Base-by-base conservation (phyloP, 2,113 vertebrate species). In the Ceyx melanurus region DNA sequence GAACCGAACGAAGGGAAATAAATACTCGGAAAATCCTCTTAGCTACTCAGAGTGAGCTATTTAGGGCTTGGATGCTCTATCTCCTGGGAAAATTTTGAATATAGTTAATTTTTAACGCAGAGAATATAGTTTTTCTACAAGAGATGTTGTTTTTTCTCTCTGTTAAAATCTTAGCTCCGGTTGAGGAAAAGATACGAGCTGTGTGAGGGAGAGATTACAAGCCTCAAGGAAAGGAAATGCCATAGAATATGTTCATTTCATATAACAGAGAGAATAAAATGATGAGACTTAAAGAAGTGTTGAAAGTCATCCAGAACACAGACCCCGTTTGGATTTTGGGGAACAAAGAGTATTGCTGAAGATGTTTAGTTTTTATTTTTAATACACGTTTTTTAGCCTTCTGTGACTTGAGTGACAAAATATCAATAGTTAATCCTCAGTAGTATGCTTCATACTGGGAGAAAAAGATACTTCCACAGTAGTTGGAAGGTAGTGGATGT, bases 381-480 rank as follows among this genome's bases (percentile, higher is more conserved):
- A 62, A 19, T 29, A 18, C 10, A 18, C 0, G 1, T 20, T 21
- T 84, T 4, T 61, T 40, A 7, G 60, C 15, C 2, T 61, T 29
- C 22, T 61, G n/a, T 60, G 43, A 73, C 50, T 53, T 46, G 31
- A 77, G 8, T 64, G n/a, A 48, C 76, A 67, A 56, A 42, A 31
- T 70, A 28, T 3, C 48, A 21, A 11, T 35, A 37, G 25, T 40
- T 86, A 35, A 16, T 81, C 23, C 65, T 74, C 13, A 35, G 15
- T n/a, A 60, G 15, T 23, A 3, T 62, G 15, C 3, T 16, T 54
- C 25, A 54, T 83, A 20, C 46, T 23, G 40, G 23, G 33, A 20
- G 33, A 33, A 18, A 14, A 51, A 56, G 43, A 40, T 35, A 1
- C 15, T 62, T 13, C 5, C 50, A 1, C 0, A 19, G 1, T 67